Conservation (phyloP, 1,140 invertebrate genomes). For the Galleria mellonella region DNA sequence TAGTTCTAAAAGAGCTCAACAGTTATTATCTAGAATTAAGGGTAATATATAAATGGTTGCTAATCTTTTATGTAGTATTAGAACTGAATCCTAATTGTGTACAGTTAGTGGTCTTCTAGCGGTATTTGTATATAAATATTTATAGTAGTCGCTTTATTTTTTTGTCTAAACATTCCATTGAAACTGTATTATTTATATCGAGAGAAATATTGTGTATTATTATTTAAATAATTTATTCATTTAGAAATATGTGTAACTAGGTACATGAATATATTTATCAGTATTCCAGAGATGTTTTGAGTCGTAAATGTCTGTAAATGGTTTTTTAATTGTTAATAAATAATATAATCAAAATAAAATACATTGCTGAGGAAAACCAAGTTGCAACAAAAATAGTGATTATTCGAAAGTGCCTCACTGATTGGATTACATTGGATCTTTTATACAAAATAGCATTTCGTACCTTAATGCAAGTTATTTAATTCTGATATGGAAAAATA, state of each 20-base stretch:
- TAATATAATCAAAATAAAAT: no score
- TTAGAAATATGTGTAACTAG: neutral
- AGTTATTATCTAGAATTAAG: conserved; percentile 34
- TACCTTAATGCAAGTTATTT: conserved; percentile 15
- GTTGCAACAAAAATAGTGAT: conserved; percentile 5
- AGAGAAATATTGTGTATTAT: neutral
- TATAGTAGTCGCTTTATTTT: conserved; percentile 22
- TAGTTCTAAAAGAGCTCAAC: conserved; percentile 54
- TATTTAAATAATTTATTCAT: neutral
- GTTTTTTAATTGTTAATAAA: no score
- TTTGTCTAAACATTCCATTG: conserved; percentile 40
- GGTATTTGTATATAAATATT: conserved; percentile 22
- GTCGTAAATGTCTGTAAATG: no score
- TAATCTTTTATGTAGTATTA: conserved; percentile 33
- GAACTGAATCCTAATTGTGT: conserved; percentile 23
- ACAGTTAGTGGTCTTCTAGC: conserved; percentile 19
- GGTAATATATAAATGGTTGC: conserved; percentile 26
- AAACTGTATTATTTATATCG: conserved; percentile 13
- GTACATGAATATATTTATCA: no score
- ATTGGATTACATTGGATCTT: conserved; percentile 10
- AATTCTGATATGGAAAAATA: conserved; percentile 18
- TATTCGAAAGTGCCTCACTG: conserved; percentile 19
- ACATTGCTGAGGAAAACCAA: neutral
- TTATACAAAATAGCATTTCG: conserved; percentile 18
- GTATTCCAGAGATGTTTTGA: conserved; percentile 8